Percentiles rank a stretch among this genome's conserved stretches.
These are phyloP conservation scores for Aphaenogaster ashmeadi DNA, from an alignment of 1,140 invertebrate species.

Conservation along the genomic window DNA sequence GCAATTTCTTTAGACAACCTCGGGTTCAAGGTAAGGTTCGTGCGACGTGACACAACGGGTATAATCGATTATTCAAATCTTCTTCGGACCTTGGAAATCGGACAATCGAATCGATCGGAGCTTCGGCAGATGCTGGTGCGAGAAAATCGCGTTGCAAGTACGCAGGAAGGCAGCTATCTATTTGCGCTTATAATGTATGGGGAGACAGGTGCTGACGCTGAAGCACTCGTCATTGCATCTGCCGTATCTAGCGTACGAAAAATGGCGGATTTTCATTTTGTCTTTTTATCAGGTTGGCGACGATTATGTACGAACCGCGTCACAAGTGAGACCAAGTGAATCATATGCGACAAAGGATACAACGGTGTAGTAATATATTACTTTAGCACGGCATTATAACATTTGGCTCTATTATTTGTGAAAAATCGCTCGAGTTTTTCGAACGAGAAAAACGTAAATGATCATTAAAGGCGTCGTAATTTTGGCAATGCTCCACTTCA, in stretches of 20 bases:
- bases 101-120: not conserved
- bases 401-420: not conserved
- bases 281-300: not conserved
- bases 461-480: not conserved
- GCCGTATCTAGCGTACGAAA: conserved; percentile 65
- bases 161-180: not conserved
- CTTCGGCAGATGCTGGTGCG: conserved; percentile 23
- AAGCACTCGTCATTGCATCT: conserved; percentile 62
- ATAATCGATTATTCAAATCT: conserved; percentile 68
- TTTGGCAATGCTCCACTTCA: not conserved
- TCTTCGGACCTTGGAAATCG: not conserved
- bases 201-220: conserved; percentile 56
- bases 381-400: not conserved
- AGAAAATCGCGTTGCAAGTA: conserved; percentile 13
- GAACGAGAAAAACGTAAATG: too few species aligned
- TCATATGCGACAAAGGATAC: not conserved
- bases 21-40: conserved; percentile 39
- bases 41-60: conserved; percentile 6
- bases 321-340: not conserved
- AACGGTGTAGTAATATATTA: not conserved
- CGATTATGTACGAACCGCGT: not conserved
- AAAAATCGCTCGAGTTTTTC: not conserved
- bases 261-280: conserved; percentile 20
- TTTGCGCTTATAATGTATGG: conserved; percentile 28
- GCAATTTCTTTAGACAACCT: not conserved